A percentile compares a stretch with the other conserved stretches of the same genome.
Conservation (phyloP, 2,888 invertebrate genomes). For the Clanis bilineata region DNA sequence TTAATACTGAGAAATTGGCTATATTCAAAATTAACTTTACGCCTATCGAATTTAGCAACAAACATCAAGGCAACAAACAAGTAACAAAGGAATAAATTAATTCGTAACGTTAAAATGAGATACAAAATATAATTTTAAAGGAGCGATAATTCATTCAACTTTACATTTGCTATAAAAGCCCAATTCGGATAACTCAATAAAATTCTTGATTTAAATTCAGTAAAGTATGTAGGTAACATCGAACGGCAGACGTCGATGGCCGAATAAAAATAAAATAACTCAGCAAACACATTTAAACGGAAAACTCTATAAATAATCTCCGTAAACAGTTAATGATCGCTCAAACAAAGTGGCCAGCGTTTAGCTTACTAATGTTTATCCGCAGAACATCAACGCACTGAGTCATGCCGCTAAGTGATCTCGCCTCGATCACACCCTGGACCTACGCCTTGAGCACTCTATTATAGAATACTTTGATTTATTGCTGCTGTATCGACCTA, state of each 20-base stretch:
- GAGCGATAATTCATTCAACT: not conserved
- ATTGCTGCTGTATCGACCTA: not conserved
- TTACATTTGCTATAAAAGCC: not conserved
- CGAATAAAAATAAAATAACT: slow-evolving; percentile 11
- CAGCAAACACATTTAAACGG: slow-evolving; percentile 15
- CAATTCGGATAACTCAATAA: not conserved
- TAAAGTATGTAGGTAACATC: not conserved
- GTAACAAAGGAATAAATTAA: no score
- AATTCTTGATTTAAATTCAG: not conserved
- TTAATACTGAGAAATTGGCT: no score
- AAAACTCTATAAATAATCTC: slow-evolving; percentile 40
- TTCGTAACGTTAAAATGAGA: not conserved
- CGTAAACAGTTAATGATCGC: slow-evolving; percentile 52
- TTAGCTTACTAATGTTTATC: slow-evolving; percentile 51
- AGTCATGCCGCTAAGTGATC: slow-evolving; percentile 52
- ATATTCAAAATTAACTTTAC: no score
- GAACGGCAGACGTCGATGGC: slow-evolving; percentile 1
- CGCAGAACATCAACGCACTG: slow-evolving; percentile 43
- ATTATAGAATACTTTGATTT: slow-evolving; percentile 10
- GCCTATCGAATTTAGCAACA: no score
- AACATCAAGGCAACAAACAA: no score
- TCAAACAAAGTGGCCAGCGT: slow-evolving; percentile 56
- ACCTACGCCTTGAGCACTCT: slow-evolving; percentile 18
- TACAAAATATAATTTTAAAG: not conserved
- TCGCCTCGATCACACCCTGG: slow-evolving; percentile 36